Percentiles rank a stretch among this genome's conserved stretches.
These are phyloP conservation scores for Tridacna crocea DNA, from an alignment of 2,888 invertebrate genomes.

Conservation along the genomic window DNA sequence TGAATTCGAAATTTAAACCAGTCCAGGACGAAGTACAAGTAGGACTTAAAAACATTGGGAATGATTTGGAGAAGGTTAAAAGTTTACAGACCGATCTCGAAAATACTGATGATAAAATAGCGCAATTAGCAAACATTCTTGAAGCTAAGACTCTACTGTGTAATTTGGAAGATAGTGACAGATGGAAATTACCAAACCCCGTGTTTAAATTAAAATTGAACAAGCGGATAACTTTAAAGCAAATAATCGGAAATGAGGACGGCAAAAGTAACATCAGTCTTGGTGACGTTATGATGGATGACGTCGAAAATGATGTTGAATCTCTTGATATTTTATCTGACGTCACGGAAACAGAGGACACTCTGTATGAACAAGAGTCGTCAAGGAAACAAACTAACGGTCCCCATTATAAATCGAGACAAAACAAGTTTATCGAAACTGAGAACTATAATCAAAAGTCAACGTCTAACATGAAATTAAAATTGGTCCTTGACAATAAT, in stretches of 20 bases:
- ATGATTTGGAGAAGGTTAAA: background rate
- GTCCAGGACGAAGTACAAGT: background rate
- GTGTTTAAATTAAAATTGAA: slow-evolving; percentile 5
- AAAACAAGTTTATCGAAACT: too few relatives aligned
- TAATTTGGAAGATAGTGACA: background rate
- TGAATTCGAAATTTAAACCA: background rate
- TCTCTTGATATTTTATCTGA: slow-evolving; percentile 14
- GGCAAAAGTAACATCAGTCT: slow-evolving; percentile 6
- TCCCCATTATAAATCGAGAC: too few relatives aligned
- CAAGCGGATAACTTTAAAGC: slow-evolving; percentile 7
- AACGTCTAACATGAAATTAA: too few relatives aligned
- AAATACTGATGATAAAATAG: background rate
- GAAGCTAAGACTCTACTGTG: background rate
- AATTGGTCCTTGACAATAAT: too few relatives aligned
- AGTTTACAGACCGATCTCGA: background rate
- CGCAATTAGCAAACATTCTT: background rate
- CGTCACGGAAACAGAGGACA: background rate
- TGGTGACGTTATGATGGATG: slow-evolving; percentile 9
- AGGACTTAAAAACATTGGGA: background rate
- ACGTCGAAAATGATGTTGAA: background rate
- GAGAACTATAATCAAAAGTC: too few relatives aligned
- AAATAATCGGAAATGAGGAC: slow-evolving; percentile 13
- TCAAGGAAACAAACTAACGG: too few relatives aligned
- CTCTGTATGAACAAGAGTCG: background rate
- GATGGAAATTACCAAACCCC: background rate